A percentile compares a stretch with the other conserved stretches of the same genome.
Evolutionary conservation across 2,113 vertebrate genomes (phyloP).

Genomic region (Dendrocopos noguchii): DNA sequence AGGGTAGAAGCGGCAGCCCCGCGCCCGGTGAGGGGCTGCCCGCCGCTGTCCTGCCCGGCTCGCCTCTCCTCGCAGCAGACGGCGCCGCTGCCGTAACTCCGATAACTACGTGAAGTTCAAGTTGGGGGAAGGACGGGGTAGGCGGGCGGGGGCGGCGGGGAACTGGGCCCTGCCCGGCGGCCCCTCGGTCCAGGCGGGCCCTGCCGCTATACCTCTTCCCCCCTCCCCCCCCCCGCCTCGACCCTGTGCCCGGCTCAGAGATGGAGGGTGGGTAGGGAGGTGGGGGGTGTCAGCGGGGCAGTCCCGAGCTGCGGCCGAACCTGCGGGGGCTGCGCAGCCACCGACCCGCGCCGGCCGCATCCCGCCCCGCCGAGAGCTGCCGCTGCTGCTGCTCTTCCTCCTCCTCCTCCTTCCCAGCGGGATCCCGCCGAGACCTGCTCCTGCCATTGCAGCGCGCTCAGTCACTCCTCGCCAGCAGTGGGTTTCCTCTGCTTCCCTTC

Average conservation of each 20-base stretch:
- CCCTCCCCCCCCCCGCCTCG: not conserved
- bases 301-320: not conserved
- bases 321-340: slow-evolving; percentile 21
- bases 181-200: not conserved
- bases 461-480: not conserved
- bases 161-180: not conserved
- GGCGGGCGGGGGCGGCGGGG: not conserved
- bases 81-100: slow-evolving; percentile 56
- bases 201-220: not conserved
- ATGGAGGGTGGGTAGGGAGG: too few species aligned
- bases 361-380: slow-evolving; percentile 21
- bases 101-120: slow-evolving; percentile 64
- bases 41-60: not conserved
- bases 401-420: slow-evolving; percentile 38
- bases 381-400: not conserved
- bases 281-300: not conserved
- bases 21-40: not conserved
- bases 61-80: not conserved
- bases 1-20: not conserved
- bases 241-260: not conserved
- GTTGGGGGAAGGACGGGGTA: slow-evolving; percentile 16
- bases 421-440: slow-evolving; percentile 53
- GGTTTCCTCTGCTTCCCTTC: slow-evolving; percentile 4
- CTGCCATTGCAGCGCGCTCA: slow-evolving; percentile 49
- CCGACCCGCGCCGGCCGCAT: slow-evolving; percentile 22